Conservation (phyloP, 1,140 invertebrate species). For the Dreissena polymorpha region DNA sequence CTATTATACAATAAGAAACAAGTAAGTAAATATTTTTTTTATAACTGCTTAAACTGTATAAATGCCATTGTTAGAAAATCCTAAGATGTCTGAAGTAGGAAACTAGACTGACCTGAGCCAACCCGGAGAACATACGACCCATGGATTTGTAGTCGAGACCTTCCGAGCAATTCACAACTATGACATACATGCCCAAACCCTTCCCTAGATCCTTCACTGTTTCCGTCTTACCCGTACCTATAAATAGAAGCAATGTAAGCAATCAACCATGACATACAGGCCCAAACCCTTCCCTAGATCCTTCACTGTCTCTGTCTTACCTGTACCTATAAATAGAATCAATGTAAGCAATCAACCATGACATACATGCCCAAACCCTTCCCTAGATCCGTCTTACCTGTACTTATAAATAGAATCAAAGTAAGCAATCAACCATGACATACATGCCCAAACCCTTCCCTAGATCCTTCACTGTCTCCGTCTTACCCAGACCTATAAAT, state of each 20-base stretch:
- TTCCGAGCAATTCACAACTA: slow-evolving; percentile 81
- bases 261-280: no score
- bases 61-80: not conserved
- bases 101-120: slow-evolving; percentile 77
- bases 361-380: no score
- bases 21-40: no score
- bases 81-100: not conserved
- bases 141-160: slow-evolving; percentile 81
- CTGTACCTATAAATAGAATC: not conserved
- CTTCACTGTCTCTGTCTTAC: no score
- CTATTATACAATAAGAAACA: not conserved
- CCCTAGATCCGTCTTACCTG: no score
- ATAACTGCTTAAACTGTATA: no score
- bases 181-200: slow-evolving; percentile 80
- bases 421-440: no score
- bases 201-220: slow-evolving; percentile 83
- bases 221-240: slow-evolving; percentile 94
- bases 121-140: slow-evolving; percentile 80
- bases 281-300: no score
- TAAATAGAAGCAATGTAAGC: slow-evolving; percentile 80
- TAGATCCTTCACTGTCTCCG: no score
- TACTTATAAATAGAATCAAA: no score
- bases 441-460: no score
- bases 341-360: not conserved
- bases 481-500: no score